Percentiles rank a stretch among this genome's conserved stretches.
These are phyloP conservation scores for Masticophis lateralis DNA, from an alignment of 2,797 vertebrate genomes.

Conservation along the genomic window DNA sequence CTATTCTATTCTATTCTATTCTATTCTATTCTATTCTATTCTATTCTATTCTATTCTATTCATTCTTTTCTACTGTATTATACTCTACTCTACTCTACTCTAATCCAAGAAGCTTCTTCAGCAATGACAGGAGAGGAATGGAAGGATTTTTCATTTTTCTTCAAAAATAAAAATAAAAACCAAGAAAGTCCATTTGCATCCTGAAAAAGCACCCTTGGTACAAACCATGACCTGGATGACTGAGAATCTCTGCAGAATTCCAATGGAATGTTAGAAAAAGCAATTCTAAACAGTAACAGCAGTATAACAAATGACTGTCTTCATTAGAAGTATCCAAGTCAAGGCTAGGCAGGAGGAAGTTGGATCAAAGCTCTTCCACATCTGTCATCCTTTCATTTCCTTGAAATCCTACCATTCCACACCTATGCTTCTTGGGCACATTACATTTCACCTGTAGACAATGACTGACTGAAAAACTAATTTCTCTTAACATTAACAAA, in stretches of 20 bases:
- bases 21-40: too few species aligned
- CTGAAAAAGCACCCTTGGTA: too few species aligned
- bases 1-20: too few species aligned
- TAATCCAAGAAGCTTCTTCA: too few species aligned
- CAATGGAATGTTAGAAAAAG: not conserved
- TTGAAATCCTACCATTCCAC: not conserved
- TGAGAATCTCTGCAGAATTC: not conserved
- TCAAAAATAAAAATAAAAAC: too few species aligned
- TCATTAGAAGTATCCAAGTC: not conserved
- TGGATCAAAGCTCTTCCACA: not conserved
- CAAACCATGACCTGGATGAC: too few species aligned
- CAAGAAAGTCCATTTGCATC: too few species aligned
- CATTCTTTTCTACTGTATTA: too few species aligned
- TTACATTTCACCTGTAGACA: not conserved
- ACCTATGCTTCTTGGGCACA: not conserved
- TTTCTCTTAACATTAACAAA: not conserved
- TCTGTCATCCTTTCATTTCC: not conserved
- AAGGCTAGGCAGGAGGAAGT: not conserved
- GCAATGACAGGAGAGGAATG: too few species aligned
- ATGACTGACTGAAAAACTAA: not conserved
- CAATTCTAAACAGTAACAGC: not conserved
- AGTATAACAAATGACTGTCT: not conserved
- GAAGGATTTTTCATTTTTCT: too few species aligned
- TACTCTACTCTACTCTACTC: too few species aligned
- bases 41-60: too few species aligned